phyloP scores from a whole-genome alignment of 2,797 vertebrate genomes.

The Scolopax rusticola region DNA sequence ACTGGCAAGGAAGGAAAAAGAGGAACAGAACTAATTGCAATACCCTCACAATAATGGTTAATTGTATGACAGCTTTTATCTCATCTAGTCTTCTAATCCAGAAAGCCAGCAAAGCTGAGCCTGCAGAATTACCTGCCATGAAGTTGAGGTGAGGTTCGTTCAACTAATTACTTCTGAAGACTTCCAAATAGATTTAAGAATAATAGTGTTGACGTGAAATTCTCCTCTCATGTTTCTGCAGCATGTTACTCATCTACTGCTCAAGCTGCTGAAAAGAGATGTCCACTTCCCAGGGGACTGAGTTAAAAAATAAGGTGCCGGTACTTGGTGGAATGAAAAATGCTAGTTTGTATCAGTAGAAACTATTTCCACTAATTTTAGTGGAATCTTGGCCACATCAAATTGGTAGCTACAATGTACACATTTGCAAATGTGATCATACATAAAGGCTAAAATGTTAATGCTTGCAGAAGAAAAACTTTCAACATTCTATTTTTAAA shows the following conservation, averaged over 20 bases:
- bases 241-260: neutral
- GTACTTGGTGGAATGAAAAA: neutral
- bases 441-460: neutral
- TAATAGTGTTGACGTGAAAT: neutral
- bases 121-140: neutral
- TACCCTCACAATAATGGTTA: neutral
- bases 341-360: neutral
- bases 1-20: neutral
- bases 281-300: neutral
- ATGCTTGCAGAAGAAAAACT: neutral
- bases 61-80: neutral
- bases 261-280: neutral
- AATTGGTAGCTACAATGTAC: neutral
- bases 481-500: neutral
- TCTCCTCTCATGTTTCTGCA: neutral
- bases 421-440: accelerated
- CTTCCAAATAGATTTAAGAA: neutral
- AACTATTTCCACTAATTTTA: neutral
- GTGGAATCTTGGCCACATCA: neutral
- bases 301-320: neutral
- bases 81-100: neutral
- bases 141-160: neutral
- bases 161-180: neutral
- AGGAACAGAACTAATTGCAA: neutral
- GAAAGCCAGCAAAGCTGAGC: neutral